Percentiles rank a stretch among this genome's conserved stretches.
phyloP scores from a whole-genome alignment of 2,797 vertebrate species.

The Typhlichthys subterraneus region DNA sequence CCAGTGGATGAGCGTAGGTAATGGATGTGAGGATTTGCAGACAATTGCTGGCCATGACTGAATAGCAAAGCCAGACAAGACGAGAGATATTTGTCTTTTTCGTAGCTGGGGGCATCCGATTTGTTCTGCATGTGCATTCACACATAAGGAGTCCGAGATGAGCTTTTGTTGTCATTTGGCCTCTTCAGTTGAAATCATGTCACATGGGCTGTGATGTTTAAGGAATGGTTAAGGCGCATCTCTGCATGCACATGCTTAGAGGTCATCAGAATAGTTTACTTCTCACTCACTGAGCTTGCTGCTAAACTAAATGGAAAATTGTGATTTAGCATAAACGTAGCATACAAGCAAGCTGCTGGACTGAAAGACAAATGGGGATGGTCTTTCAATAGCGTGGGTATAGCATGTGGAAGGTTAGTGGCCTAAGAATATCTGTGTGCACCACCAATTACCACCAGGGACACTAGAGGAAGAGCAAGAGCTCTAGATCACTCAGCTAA shows the following conservation, averaged over 20 bases:
- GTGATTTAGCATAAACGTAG: constrained; percentile 6
- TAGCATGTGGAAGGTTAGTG: constrained; percentile 39
- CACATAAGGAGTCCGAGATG: neutral
- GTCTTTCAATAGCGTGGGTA: constrained; percentile 19
- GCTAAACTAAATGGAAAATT: constrained; percentile 13
- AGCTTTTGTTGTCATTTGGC: too few species aligned
- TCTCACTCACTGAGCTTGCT: constrained; percentile 72
- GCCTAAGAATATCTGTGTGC: constrained; percentile 12
- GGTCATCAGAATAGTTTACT: constrained; percentile 32
- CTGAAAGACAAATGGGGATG: constrained; percentile 21
- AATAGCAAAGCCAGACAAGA: too few species aligned
- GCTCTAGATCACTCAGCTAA: neutral
- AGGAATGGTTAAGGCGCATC: constrained; percentile 26
- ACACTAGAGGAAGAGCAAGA: constrained; percentile 11
- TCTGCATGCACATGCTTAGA: constrained; percentile 63
- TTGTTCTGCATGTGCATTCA: neutral
- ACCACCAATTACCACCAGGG: constrained; percentile 13
- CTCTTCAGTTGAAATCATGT: too few species aligned
- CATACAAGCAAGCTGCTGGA: constrained; percentile 21
- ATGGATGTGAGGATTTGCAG: constrained; percentile 25
- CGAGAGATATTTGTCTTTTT: too few species aligned
- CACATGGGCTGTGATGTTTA: too few species aligned
- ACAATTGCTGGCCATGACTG: constrained; percentile 18
- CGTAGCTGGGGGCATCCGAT: neutral
- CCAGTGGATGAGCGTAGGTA: constrained; percentile 17